A percentile compares a stretch with the other conserved stretches of the same genome.
These are phyloP conservation scores for Rhogogaster chlorosoma DNA, from an alignment of 2,888 invertebrate genomes.

Conservation along the genomic window DNA sequence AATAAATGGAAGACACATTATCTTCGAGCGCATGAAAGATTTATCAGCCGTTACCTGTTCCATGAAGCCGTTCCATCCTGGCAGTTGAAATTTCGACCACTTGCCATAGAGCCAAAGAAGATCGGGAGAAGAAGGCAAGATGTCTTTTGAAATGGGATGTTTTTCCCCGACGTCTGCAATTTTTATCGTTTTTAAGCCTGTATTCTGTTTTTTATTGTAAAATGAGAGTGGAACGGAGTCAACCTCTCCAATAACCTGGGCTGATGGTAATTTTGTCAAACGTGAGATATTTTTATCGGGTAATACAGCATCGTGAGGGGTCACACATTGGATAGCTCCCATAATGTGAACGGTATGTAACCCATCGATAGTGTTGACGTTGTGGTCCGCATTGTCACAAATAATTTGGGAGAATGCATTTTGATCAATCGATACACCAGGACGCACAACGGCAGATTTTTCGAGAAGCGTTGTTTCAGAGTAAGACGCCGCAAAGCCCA, in stretches of 20 bases:
- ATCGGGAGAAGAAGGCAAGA: constrained; percentile 55
- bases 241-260: constrained; percentile 22
- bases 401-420: constrained; percentile 15
- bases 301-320: constrained; percentile 32
- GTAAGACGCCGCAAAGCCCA: too few species aligned
- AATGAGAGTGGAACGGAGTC: constrained; percentile 53
- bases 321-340: constrained; percentile 34
- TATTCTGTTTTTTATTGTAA: constrained; percentile 56
- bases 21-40: constrained; percentile 47
- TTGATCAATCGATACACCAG: too few species aligned
- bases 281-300: neutral
- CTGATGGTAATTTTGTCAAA: constrained; percentile 4
- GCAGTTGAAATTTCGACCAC: constrained; percentile 54
- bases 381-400: constrained; percentile 47
- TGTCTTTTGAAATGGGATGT: constrained; percentile 57
- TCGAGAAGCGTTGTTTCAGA: too few species aligned
- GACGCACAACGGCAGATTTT: too few species aligned
- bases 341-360: constrained; percentile 42
- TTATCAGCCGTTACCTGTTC: neutral
- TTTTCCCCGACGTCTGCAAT: constrained; percentile 56
- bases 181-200: constrained; percentile 57
- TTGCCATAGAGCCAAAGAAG: constrained; percentile 58
- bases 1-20: constrained; percentile 60
- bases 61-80: neutral
- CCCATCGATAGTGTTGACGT: constrained; percentile 44